Percentiles rank a stretch among this genome's conserved stretches.
Conservation (phyloP, 2,113 vertebrate genomes). For the Manacus vitellinus region DNA sequence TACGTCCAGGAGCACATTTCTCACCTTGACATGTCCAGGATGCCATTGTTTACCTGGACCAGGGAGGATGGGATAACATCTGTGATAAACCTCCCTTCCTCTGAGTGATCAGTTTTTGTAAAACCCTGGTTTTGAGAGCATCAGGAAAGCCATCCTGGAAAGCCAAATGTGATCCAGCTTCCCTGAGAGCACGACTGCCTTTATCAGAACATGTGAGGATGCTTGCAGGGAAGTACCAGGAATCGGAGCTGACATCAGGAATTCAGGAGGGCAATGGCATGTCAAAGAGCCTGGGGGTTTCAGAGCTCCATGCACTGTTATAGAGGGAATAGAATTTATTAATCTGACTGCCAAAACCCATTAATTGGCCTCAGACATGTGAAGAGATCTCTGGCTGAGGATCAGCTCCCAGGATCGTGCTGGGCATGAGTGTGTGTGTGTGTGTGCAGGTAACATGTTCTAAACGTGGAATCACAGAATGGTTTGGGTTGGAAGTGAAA, state of each 20-base stretch:
- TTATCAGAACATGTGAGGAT: neutral
- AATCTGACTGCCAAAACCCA: neutral
- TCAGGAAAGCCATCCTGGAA: neutral
- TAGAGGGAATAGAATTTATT: neutral
- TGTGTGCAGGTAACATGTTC: neutral
- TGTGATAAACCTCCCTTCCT: neutral
- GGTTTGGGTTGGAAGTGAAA: neutral
- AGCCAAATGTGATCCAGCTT: neutral
- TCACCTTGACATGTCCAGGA: neutral
- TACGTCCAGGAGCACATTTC: neutral
- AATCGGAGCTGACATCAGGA: neutral
- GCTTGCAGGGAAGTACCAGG: fast-evolving
- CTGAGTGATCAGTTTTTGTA: neutral
- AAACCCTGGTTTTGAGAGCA: neutral
- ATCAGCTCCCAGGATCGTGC: neutral
- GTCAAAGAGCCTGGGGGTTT: neutral
- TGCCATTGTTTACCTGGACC: neutral
- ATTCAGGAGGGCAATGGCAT: neutral
- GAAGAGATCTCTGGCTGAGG: neutral
- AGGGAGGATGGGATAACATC: neutral
- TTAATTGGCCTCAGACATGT: neutral
- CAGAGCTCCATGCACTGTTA: neutral
- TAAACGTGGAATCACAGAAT: neutral
- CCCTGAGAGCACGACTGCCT: neutral
- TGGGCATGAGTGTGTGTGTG: neutral